Base-by-base conservation (phyloP, 2,797 vertebrate genomes). In the Sus cebifrons region DNA sequence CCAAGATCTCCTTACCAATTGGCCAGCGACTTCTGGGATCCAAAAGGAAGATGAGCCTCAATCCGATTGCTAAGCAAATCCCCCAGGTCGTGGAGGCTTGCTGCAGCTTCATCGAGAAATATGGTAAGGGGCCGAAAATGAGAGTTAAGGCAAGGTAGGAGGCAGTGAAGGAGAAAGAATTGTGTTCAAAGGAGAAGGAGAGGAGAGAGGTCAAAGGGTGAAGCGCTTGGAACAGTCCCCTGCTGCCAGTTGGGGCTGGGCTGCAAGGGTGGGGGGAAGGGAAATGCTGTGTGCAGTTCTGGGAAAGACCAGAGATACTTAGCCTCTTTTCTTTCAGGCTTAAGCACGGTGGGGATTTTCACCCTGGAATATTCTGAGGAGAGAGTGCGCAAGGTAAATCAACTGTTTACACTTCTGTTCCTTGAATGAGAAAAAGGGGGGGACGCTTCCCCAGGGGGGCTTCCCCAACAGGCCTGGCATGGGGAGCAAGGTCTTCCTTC, bases 321-420 rank as follows among this genome's bases (percentile, higher is more conserved):
- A 96, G 18, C 21, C 82, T 60, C 21, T 97, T 95, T 97, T 98
- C 92, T 90, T 98, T 88, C 98, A 99, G 99, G 99, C 71, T 99
- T 99, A 92, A 99, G 99, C 73, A 99, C 99, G 0, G 99, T 99
- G 75, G 99, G 99, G 27, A 99, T 99, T 97, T 99, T 99, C 98
- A 98, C 99, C 0, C 98, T 99, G 0, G 99, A 99, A 12, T 99
- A 99, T 98, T 99, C 99, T 2, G 99, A 99, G 97, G 99, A 99
- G 93, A 99, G 99, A 98, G 99, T 99, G 54, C 98, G 98, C 97
- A 98, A 99, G 99, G 99, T 99, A 98, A 99, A 98, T 49, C 40
- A 71, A 40, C 15, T 91, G 4, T 21, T 52, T 65, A 1, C n/a
- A 13, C 74, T 16, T 2, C 40, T 81, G 36, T 44, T 32, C 17